Base-by-base conservation (phyloP, 2,888 invertebrate genomes). In the Zygaena filipendulae region DNA sequence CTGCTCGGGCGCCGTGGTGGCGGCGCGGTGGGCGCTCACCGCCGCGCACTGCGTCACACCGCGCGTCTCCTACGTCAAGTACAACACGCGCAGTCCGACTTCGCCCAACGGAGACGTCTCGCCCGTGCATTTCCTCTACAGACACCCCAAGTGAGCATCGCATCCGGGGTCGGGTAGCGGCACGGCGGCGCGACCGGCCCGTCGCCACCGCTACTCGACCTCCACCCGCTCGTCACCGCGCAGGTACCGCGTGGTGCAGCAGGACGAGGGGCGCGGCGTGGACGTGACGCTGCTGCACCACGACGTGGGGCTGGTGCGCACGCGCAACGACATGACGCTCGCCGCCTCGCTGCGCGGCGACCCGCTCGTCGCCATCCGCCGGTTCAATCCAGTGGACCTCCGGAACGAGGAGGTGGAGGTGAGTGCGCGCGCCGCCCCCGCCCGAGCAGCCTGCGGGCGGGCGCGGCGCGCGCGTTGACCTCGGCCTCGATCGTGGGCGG, bases 281-380 rank as follows among this genome's bases (percentile, higher is more conserved):
- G 72, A 75, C 49, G 71, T 77, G 45, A 54, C 60, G 29, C 23
- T 46, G 40, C 60, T 77, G 42, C 62, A 63, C 39, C 60, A 74
- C 53, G 75, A 77, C 54, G 55, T 77, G 42, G 74, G 72, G 3
- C 55, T 75, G 43, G 57, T 70, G 44, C 59, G 63, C 32, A 60
- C 69, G 37, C 55, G 57, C 25, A 29, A 29, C 14, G 45, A 39
- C 34, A 66, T 71, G 59, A 9, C 1, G 18, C 51, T 66, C 9
- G 27, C 24, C 22, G 9, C 34, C 9, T 16, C 41, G 13, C 42
- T 40, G 3, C 29, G 25, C 21, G 28, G 30, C 8, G 36, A 39
- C 16, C 39, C 55, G 20, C 35, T 58, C n/a, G 8, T 23, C 8
- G 34, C 44, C 10, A 36, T 64, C 46, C 37, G 38, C 10, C 30